Evolutionary conservation across 2,888 invertebrate species (phyloP), one percentile per base, ranked within the genome.

Genomic region (Mystacides longicornis): DNA sequence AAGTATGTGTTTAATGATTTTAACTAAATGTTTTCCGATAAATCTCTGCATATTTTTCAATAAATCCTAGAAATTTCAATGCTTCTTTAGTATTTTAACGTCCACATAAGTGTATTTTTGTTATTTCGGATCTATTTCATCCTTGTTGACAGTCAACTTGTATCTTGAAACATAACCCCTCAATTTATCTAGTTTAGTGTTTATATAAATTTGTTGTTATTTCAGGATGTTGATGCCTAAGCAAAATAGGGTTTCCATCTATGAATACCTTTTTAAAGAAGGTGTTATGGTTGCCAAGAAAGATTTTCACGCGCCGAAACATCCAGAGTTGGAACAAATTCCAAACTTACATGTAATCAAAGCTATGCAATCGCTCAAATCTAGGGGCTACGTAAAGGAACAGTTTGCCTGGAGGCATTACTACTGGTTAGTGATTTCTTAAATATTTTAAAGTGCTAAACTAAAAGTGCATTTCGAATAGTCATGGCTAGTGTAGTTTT

Each of bases 141-240:
- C n/a, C n/a, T n/a, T 37, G 37, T 37, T 37, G 37, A 37, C 37
- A 37, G 37, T n/a, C 37, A 3, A 7, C 16, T 7, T 37, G 37
- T 16, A 37, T 37, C n/a, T 37, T 14, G 16, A 37, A 37, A n/a
- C 37, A 37, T 37, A 37, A 37, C 37, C 37, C 16, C n/a, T n/a
- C n/a, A n/a, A n/a, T 37, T 37, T 4, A 3, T 14, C 3, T 14
- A 7, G 37, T 37, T 37, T 14, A n/a, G 37, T 37, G 16, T 37
- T 7, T 37, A 14, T 37, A n/a, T 37, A 14, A 37, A 37, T n/a
- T 14, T 37, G 14, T 37, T 4, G 37, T 37, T 21, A 16, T 48
- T 48, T n/a, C 75, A 94, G 90, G 75, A 99, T 99, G 99, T 95
- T 99, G 93, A 99, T 99, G 95, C 96, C 98, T 68, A 98, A 97